phyloP scores from a whole-genome alignment of 2,888 invertebrate genomes.

The Epinotia bilunana region DNA sequence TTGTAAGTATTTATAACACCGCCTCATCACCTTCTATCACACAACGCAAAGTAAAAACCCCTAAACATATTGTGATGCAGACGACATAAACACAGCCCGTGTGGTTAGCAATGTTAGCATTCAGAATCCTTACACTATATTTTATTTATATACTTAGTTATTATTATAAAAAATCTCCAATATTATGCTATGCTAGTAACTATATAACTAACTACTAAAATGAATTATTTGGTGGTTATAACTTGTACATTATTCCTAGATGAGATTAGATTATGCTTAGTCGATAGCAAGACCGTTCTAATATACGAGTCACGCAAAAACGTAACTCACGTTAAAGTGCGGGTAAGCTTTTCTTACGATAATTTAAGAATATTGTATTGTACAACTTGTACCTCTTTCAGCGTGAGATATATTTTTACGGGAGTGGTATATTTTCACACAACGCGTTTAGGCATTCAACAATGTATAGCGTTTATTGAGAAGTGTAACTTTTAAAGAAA shows the following conservation, averaged over 20 bases:
- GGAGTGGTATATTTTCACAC: slow-evolving; percentile 3
- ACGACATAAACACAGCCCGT: slow-evolving; percentile 55
- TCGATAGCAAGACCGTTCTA: slow-evolving; percentile 44
- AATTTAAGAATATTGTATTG: background rate
- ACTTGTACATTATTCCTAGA: slow-evolving; percentile 79
- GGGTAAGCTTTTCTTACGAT: background rate
- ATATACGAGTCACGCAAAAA: slow-evolving; percentile 5
- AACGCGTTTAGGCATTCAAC: slow-evolving; percentile 7
- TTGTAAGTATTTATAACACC: slow-evolving; percentile 29
- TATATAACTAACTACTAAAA: slow-evolving; percentile 67
- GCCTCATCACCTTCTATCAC: slow-evolving; percentile 31
- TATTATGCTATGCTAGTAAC: slow-evolving; percentile 52
- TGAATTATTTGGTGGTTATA: slow-evolving; percentile 81
- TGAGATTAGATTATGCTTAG: slow-evolving; percentile 76
- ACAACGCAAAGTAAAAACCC: slow-evolving; percentile 49
- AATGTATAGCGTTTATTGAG: background rate
- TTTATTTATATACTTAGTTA: slow-evolving; percentile 33
- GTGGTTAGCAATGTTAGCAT: slow-evolving; percentile 38
- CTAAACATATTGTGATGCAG: slow-evolving; percentile 66
- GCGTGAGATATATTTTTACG: background rate
- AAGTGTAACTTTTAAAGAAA: background rate
- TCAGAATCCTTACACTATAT: slow-evolving; percentile 27
- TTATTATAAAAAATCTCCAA: slow-evolving; percentile 43
- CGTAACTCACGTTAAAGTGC: background rate
- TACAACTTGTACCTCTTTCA: background rate